Base-by-base conservation (phyloP, 2,113 vertebrate genomes). In the Heterotilapia buettikoferi region DNA sequence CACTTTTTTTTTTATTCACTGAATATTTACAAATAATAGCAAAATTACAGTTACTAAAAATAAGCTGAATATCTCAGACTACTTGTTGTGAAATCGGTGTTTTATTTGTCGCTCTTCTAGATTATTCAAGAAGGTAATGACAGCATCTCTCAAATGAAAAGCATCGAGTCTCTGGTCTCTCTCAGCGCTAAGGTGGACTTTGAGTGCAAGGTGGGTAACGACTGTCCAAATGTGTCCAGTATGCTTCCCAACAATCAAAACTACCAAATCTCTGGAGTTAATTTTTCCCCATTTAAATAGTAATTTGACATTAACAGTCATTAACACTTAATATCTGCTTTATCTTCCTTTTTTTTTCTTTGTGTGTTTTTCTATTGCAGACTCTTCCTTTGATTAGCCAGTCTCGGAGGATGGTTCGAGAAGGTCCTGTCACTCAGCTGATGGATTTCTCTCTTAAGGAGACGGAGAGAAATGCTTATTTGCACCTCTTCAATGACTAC, bases 401-500 rank as follows among this genome's bases (percentile, higher is more conserved):
- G 95, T 98, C 98, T 0, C 98, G 99, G 68, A 94, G 98, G 92
- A 95, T 99, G 92, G 97, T 99, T 68, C 97, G 98, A 52, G 97
- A 98, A 63, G 98, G 99, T 3, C 94, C 95, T 21, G 86, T 96
- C 36, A 95, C 94, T 18, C 94, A 97, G 84, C 95, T 99, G 80
- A 97, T 96, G 3, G 97, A 98, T 50, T 96, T 99, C 56, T 97
- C 97, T 50, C 94, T 97, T 86, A 99, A 98, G 86, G 96, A 98
- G 36, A 97, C 91, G 2, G 97, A 97, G 2, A 97, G 98, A 31
- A 97, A 92, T 3, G 91, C 97, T 90, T 98, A 99, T 92, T 89
- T 99, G 79, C 98, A 99, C 85, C 97, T 99, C 82, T 99, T 99
- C 94, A 99, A 98, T 29, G 98, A 99, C 96, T 97, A 97, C 83